These are phyloP conservation scores for Xestia ashworthii DNA, from an alignment of 2,888 invertebrate genomes.

Conservation along the genomic window DNA sequence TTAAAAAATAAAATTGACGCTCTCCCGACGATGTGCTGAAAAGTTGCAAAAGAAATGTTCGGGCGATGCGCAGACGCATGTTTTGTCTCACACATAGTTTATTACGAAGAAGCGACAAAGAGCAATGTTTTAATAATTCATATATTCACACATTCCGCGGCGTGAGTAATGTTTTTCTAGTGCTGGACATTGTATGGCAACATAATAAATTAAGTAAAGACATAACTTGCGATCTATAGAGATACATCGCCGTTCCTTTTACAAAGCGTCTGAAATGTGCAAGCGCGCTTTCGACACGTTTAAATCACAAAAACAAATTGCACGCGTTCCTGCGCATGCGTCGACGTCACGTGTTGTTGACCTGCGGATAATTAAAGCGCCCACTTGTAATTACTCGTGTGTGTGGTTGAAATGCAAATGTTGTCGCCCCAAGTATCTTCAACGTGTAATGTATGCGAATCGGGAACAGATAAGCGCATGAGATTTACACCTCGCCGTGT, in stretches of 20 bases:
- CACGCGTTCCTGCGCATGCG: constrained; percentile 75
- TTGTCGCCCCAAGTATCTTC: constrained; percentile 83
- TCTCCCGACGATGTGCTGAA: constrained; percentile 79
- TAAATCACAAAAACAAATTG: constrained; percentile 87
- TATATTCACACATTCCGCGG: constrained; percentile 53
- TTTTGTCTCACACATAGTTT: constrained; percentile 57
- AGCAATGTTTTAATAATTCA: constrained; percentile 58
- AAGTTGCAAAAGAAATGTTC: constrained; percentile 75
- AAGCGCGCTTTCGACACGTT: constrained; percentile 75
- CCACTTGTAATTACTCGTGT: constrained; percentile 86
- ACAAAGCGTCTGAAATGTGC: constrained; percentile 55
- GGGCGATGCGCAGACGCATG: constrained; percentile 72
- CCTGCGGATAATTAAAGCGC: constrained; percentile 84
- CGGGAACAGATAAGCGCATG: constrained; percentile 84
- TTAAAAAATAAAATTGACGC: constrained; percentile 82
- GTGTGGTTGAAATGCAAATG: constrained; percentile 88
- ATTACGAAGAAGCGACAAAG: constrained; percentile 56
- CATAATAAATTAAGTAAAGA: constrained; percentile 61
- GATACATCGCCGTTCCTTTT: constrained; percentile 41
- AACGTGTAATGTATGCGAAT: constrained; percentile 76
- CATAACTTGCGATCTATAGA: constrained; percentile 44
- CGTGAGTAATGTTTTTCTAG: constrained; percentile 58
- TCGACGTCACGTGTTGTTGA: constrained; percentile 77
- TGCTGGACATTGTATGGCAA: constrained; percentile 53
- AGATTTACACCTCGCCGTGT: constrained; percentile 86